Base-by-base conservation (phyloP, 1,140 invertebrate species). In the Drosophila kikkawai region DNA sequence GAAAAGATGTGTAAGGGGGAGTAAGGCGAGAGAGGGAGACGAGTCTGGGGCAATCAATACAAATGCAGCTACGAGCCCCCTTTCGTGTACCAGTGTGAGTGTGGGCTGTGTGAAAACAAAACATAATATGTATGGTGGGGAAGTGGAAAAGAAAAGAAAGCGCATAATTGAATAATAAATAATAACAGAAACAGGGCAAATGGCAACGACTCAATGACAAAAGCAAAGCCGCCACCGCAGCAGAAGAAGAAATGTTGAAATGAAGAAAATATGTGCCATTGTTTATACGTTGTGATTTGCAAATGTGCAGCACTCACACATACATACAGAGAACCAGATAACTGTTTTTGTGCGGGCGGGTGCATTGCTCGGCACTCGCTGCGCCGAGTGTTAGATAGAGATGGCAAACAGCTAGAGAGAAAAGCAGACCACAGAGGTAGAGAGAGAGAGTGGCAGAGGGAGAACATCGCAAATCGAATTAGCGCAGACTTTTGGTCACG, bases 151-250 rank as follows among this genome's bases (percentile, higher is more conserved):
- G 67, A 86, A 86, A 86, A 86, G 83, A 87, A 87, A 87, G 83
- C 84, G 83, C 83, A 87, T 87, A 87, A 88, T 87, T 87, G 83
- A 88, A 87, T 83, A 88, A 87, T 83, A 88, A 87, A 83, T 87
- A 88, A 87, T 84, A 88, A 87, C 71, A 87, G 82, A 88, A 83
- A 78, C 64, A 79, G 71, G 84, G 84, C 71, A 71, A 61, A 65
- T 64, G 60, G 59, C 73, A 75, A 75, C 79, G 75, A 79, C 70
- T 73, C 80, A 86, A 82, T 86, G 82, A 82, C 82, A 86, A 80
- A 79, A 82, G 69, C 60, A 74, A 80, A 75, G 67, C 66, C 55
- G 58, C 59, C 65, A 75, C 68, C 66, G 57, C 59, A 75, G 50
- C 70, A 50, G n/a, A 80, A 65, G 41, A 79, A 74, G 64, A 69